phyloP scores from a whole-genome alignment of 2,888 invertebrate species.

The Rhagophthalmus giganteus region DNA sequence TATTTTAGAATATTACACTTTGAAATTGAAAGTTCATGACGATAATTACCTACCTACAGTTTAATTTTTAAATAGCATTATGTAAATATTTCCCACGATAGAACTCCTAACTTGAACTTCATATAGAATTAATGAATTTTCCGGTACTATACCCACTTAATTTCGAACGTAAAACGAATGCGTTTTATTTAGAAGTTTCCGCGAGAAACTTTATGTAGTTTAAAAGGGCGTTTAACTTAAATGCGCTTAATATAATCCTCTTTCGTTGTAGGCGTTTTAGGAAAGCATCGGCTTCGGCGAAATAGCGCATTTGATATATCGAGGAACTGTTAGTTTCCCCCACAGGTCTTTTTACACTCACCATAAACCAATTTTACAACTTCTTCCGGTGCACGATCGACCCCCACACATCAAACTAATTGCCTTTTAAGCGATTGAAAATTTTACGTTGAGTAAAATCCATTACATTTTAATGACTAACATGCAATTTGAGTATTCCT shows the following conservation, averaged over 20 bases:
- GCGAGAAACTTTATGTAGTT: no score
- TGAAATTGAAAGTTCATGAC: no score
- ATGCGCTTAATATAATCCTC: constrained; percentile 3
- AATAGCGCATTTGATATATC: constrained; percentile 24
- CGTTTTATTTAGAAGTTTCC: no score
- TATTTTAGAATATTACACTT: no score
- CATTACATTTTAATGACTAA: constrained; percentile 20
- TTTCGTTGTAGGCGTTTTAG: constrained; percentile 4
- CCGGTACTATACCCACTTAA: no score
- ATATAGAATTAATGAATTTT: no score
- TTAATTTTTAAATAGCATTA: no score
- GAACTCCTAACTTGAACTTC: no score
- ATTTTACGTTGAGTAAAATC: constrained; percentile 28
- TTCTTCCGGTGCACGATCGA: constrained; percentile 32
- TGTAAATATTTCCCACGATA: no score
- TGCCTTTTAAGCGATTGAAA: constrained; percentile 36
- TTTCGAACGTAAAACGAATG: no score
- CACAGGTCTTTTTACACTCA: constrained; percentile 32
- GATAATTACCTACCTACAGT: no score
- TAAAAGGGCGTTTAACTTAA: neutral
- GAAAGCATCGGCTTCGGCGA: constrained; percentile 14
- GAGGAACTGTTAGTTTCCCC: constrained; percentile 28
- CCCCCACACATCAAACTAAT: constrained; percentile 35
- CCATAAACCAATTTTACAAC: constrained; percentile 35
- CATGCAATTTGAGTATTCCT: constrained; percentile 11